Evolutionary conservation across 1,140 invertebrate genomes (phyloP).

Genomic region (Bombus ignitus): DNA sequence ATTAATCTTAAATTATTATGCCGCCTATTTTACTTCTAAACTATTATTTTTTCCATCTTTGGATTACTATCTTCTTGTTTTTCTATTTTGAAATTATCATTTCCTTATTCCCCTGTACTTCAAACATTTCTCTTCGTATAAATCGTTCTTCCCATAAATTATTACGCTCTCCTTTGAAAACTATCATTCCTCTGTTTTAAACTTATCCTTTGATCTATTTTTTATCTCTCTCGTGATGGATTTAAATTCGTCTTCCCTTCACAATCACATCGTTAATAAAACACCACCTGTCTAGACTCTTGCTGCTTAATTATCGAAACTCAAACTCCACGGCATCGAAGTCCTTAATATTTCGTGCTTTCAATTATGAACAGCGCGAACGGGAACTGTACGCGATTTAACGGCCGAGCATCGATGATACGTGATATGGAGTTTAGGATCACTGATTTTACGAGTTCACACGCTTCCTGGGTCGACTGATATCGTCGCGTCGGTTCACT

Average conservation of each 20-base stretch:
- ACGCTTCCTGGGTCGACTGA: constrained; percentile 35
- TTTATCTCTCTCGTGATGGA: no score
- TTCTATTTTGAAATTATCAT: neutral
- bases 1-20: neutral
- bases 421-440: neutral
- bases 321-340: no score
- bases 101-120: no score
- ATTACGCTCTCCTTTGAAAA: no score
- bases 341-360: neutral
- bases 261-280: neutral
- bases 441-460: constrained; percentile 42
- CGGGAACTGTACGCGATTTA: neutral
- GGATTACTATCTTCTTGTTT: neutral
- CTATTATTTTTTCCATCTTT: neutral
- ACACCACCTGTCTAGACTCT: neutral
- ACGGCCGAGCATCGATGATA: neutral
- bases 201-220: neutral
- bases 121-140: no score
- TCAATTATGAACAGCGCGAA: neutral
- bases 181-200: neutral
- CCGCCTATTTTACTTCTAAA: neutral
- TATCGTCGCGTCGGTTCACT: constrained; percentile 1
- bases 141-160: no score
- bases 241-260: no score
- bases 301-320: neutral